Evolutionary conservation across 2,888 invertebrate species (phyloP).

Genomic region (Drosophila lutescens): DNA sequence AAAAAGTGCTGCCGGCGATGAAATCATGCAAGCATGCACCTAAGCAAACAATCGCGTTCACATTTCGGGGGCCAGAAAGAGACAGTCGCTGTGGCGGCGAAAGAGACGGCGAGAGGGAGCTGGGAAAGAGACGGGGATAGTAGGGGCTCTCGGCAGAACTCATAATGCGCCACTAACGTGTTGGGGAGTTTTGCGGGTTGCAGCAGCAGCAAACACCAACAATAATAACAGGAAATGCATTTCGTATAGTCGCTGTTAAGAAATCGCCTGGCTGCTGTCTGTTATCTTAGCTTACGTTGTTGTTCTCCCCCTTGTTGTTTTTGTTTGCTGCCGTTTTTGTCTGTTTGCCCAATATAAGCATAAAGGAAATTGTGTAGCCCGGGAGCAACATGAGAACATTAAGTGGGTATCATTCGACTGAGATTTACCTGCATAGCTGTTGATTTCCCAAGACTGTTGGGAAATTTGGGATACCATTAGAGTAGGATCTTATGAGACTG

Average conservation of each 20-base stretch:
- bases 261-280: constrained; percentile 62
- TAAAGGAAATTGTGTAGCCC: constrained; percentile 57
- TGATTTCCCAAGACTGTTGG: not conserved
- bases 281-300: constrained; percentile 72
- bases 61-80: constrained; percentile 14
- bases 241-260: constrained; percentile 72
- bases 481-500: not conserved
- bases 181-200: constrained; percentile 38
- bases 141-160: no score
- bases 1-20: constrained; percentile 75
- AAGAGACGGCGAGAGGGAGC: not conserved
- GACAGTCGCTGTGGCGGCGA: not conserved
- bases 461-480: not conserved
- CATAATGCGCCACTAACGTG: constrained; percentile 63
- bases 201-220: constrained; percentile 34
- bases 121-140: not conserved
- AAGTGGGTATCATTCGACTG: constrained; percentile 3
- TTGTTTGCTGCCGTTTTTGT: constrained; percentile 36
- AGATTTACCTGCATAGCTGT: not conserved
- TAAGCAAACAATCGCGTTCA: constrained; percentile 62
- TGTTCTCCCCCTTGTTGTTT: constrained; percentile 48
- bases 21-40: constrained; percentile 72
- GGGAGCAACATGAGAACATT: constrained; percentile 29
- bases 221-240: constrained; percentile 77
- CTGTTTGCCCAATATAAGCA: constrained; percentile 73